Conservation (phyloP, 2,888 invertebrate genomes). For the Eristalis intricaria region DNA sequence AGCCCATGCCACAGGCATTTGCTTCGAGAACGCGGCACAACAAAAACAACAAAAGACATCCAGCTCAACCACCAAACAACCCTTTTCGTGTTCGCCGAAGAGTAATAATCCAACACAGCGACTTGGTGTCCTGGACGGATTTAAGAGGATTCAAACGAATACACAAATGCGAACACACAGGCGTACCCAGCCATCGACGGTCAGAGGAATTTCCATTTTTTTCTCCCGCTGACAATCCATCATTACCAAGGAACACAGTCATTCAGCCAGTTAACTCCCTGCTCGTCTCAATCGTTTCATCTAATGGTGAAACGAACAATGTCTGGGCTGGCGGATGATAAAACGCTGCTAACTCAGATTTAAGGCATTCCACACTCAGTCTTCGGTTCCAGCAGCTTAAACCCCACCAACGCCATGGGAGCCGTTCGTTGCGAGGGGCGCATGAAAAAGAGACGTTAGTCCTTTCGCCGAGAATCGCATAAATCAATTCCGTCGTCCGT, state of each 20-base stretch:
- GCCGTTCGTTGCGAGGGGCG: not conserved
- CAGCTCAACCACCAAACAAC: slow-evolving; percentile 35
- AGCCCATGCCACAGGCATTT: not conserved
- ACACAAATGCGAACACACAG: not conserved
- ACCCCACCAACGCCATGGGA: not conserved
- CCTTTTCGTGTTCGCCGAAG: slow-evolving; percentile 45
- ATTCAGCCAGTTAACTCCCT: slow-evolving; percentile 69
- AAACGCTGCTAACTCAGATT: slow-evolving; percentile 67
- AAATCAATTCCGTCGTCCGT: slow-evolving; percentile 69
- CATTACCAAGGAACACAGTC: slow-evolving; percentile 66
- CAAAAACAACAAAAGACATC: not conserved
- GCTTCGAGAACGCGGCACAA: not conserved
- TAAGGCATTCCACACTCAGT: slow-evolving; percentile 50
- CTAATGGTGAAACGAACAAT: slow-evolving; percentile 66
- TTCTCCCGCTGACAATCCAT: slow-evolving; percentile 61
- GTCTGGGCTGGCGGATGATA: slow-evolving; percentile 66
- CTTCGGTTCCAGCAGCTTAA: slow-evolving; percentile 5
- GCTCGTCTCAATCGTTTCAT: slow-evolving; percentile 26
- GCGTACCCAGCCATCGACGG: slow-evolving; percentile 4
- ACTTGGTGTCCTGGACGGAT: slow-evolving; percentile 54
- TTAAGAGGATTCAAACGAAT: slow-evolving; percentile 34
- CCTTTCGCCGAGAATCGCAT: slow-evolving; percentile 56
- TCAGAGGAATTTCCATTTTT: slow-evolving; percentile 18
- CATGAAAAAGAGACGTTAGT: slow-evolving; percentile 46
- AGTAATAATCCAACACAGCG: slow-evolving; percentile 58